These are phyloP conservation scores for Petrolisthes cinctipes DNA, from an alignment of 2,888 invertebrate genomes.

Conservation along the genomic window DNA sequence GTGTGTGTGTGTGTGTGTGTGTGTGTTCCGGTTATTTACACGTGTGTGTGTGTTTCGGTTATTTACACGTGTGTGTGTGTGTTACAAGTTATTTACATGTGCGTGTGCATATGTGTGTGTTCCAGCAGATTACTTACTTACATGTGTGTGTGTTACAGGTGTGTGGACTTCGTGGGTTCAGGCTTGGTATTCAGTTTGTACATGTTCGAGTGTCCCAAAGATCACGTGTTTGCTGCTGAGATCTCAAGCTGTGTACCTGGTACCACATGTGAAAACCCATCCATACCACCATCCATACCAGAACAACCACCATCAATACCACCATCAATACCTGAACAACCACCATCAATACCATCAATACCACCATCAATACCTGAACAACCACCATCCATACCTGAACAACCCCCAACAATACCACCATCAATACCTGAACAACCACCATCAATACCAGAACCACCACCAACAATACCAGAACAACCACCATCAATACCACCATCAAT, in stretches of 20 bases:
- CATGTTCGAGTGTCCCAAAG: conserved; percentile 13
- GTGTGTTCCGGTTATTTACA: not conserved
- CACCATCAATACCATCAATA: not conserved
- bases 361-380: not conserved
- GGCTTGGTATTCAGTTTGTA: conserved; percentile 11
- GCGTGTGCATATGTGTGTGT: not conserved
- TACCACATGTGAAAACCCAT: not conserved
- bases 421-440: not conserved
- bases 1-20: conserved; percentile 27
- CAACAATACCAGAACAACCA: not conserved
- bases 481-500: not conserved
- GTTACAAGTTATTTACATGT: conserved; percentile 7
- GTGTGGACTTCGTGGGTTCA: conserved; percentile 30
- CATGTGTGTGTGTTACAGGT: conserved; percentile 15
- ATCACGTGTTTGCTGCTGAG: conserved; percentile 8
- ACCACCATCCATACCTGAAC: not conserved
- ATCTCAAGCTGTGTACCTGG: conserved; percentile 20
- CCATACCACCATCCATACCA: not conserved
- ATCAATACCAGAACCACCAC: not conserved
- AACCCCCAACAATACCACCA: not conserved
- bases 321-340: not conserved
- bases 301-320: not conserved
- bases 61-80: not conserved
- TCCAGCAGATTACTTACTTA: not conserved
- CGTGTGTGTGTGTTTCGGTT: not conserved